A percentile compares a stretch with the other conserved stretches of the same genome.
Evolutionary conservation across 1,140 invertebrate genomes (phyloP).

Genomic region (Drosophila funebris): DNA sequence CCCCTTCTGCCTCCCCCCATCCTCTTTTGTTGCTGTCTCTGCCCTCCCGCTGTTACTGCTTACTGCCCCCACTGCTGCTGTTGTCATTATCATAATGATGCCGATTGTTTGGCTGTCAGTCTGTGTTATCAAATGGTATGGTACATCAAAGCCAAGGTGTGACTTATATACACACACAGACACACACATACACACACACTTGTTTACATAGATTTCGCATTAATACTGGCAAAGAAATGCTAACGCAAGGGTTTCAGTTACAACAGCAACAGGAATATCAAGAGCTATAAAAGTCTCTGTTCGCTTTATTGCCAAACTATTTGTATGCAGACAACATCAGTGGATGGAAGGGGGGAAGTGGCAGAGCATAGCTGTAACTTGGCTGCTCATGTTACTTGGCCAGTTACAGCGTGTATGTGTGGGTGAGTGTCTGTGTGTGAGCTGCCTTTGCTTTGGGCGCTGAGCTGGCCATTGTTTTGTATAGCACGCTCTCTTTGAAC

Average conservation of each 20-base stretch:
- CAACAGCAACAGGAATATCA: constrained; percentile 16
- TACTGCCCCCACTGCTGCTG: background rate
- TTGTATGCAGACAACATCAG: constrained; percentile 38
- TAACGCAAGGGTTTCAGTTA: constrained; percentile 28
- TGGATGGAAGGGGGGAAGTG: background rate
- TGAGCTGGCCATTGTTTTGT: constrained; percentile 14
- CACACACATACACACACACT: background rate
- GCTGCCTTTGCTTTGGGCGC: constrained; percentile 6
- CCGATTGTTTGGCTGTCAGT: constrained; percentile 15
- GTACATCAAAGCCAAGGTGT: constrained; percentile 49
- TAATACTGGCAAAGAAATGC: constrained; percentile 9
- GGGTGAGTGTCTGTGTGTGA: background rate
- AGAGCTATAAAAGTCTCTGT: constrained; percentile 16
- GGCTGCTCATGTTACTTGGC: constrained; percentile 25
- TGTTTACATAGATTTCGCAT: constrained; percentile 51
- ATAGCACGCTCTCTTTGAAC: background rate
- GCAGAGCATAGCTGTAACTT: background rate
- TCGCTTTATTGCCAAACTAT: constrained; percentile 44
- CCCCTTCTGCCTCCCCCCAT: background rate
- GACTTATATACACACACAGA: background rate
- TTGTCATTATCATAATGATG: constrained; percentile 63
- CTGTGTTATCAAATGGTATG: constrained; percentile 41
- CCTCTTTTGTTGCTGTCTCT: background rate
- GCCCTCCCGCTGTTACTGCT: background rate
- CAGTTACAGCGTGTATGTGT: constrained; percentile 10